A percentile compares a stretch with the other conserved stretches of the same genome.
These are phyloP conservation scores for Stenopsyche tienmushanensis DNA, from an alignment of 1,140 invertebrate genomes.

Conservation along the genomic window DNA sequence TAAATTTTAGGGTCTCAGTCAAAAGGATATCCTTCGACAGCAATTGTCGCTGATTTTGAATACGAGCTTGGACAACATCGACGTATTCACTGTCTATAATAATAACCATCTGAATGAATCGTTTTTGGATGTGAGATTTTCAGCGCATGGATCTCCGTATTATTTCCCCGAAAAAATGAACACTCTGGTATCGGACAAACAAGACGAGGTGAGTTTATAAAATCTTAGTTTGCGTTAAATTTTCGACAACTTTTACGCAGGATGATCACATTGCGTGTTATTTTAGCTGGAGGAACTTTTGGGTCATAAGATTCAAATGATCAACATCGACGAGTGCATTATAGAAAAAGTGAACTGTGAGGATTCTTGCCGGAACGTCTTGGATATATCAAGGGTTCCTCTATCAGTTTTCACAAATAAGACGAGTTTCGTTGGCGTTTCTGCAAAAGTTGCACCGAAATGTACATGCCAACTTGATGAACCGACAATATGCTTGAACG, in stretches of 20 bases:
- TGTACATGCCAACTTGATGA: conserved; percentile 66
- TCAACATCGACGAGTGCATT: conserved; percentile 86
- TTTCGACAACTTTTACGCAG: too few relatives aligned
- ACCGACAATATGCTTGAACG: conserved; percentile 65
- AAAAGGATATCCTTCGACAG: conserved; percentile 70
- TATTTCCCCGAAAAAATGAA: conserved; percentile 84
- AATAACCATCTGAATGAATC: conserved; percentile 64
- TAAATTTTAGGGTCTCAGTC: conserved; percentile 62
- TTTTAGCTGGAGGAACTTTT: conserved; percentile 67
- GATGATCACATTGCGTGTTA: too few relatives aligned
- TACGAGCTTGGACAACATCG: conserved; percentile 77
- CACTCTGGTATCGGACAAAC: conserved; percentile 68
- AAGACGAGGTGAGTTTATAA: conserved; percentile 58
- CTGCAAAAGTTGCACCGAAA: conserved; percentile 72
- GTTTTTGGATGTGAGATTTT: conserved; percentile 80
- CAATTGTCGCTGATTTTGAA: conserved; percentile 74
- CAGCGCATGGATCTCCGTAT: conserved; percentile 90
- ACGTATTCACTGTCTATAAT: conserved; percentile 86
- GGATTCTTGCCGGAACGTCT: conserved; percentile 69
- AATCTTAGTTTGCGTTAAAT: neutral
- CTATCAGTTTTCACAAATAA: conserved; percentile 84
- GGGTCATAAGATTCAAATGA: conserved; percentile 73
- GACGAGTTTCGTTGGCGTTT: conserved; percentile 86
- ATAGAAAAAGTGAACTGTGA: conserved; percentile 72
- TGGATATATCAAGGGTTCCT: conserved; percentile 71